Evolutionary conservation across 2,113 vertebrate species (phyloP).

Genomic region (Phrynocephalus versicolor): DNA sequence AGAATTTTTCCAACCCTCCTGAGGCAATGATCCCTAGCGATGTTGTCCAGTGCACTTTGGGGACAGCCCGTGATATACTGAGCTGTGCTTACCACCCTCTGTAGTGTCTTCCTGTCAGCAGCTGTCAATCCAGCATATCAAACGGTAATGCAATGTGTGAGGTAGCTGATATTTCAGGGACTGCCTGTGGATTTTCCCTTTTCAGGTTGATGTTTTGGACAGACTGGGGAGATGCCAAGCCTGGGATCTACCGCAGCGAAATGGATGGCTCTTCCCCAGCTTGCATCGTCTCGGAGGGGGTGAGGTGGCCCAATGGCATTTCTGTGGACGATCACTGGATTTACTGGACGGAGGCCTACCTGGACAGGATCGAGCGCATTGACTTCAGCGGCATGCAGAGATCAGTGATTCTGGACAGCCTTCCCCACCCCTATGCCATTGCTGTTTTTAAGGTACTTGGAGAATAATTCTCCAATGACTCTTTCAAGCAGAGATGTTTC

Average conservation of each 20-base stretch:
- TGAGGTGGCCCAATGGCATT: conserved; percentile 97
- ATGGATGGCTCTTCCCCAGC: conserved; percentile 89
- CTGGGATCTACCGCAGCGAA: conserved; percentile 88
- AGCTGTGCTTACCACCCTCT: too few relatives aligned
- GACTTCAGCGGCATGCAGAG: conserved; percentile 86
- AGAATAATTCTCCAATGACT: too few relatives aligned
- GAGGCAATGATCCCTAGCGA: too few relatives aligned
- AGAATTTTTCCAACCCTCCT: too few relatives aligned
- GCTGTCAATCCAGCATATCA: too few relatives aligned
- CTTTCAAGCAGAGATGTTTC: background rate
- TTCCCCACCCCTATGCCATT: conserved; percentile 96
- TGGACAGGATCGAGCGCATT: conserved; percentile 92
- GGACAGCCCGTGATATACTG: too few relatives aligned
- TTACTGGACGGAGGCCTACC: conserved; percentile 97
- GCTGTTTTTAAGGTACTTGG: conserved; percentile 90
- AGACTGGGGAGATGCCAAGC: conserved; percentile 91
- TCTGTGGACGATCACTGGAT: conserved; percentile 90
- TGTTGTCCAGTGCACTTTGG: too few relatives aligned
- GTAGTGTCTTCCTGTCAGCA: too few relatives aligned
- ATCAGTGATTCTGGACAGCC: conserved; percentile 87
- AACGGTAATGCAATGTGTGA: background rate
- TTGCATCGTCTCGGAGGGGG: conserved; percentile 86
- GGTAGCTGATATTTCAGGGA: background rate
- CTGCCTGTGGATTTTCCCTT: background rate
- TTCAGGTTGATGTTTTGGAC: conserved; percentile 98